A percentile compares a stretch with the other conserved stretches of the same genome.
Conservation (phyloP, 2,888 invertebrate species). For the Drosophila formosana region DNA sequence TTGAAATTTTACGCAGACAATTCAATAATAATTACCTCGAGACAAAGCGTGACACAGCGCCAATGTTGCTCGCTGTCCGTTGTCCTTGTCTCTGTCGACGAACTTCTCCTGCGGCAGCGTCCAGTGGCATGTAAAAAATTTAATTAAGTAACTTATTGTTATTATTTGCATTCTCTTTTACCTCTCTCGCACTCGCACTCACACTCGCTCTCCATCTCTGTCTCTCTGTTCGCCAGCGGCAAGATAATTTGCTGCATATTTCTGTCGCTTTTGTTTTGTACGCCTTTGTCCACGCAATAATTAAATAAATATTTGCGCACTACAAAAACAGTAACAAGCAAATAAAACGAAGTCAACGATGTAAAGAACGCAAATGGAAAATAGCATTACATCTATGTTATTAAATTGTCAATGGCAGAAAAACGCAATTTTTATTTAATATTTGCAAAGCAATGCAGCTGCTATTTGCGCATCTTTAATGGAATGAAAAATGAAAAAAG, state of each 20-base stretch:
- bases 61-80: neutral
- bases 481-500: constrained; percentile 2
- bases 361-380: constrained; percentile 21
- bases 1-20: constrained; percentile 72
- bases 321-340: constrained; percentile 16
- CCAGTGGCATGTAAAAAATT: constrained; percentile 68
- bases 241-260: constrained; percentile 68
- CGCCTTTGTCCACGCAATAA: constrained; percentile 57
- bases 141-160: constrained; percentile 79
- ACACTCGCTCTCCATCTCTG: neutral
- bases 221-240: constrained; percentile 6
- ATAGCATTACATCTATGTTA: constrained; percentile 38
- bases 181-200: neutral
- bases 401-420: constrained; percentile 45
- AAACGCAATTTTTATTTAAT: constrained; percentile 38
- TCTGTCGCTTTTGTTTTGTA: constrained; percentile 42
- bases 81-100: neutral
- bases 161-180: constrained; percentile 72
- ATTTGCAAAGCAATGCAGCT: constrained; percentile 23
- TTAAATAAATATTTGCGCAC: constrained; percentile 74
- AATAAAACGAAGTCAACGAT: neutral
- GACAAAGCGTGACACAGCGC: constrained; percentile 41
- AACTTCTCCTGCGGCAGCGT: constrained; percentile 44
- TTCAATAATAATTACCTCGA: constrained; percentile 74
- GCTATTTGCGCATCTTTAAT: constrained; percentile 25